Conservation (phyloP, 2,113 vertebrate genomes). For the Corythornis madagascariensis region DNA sequence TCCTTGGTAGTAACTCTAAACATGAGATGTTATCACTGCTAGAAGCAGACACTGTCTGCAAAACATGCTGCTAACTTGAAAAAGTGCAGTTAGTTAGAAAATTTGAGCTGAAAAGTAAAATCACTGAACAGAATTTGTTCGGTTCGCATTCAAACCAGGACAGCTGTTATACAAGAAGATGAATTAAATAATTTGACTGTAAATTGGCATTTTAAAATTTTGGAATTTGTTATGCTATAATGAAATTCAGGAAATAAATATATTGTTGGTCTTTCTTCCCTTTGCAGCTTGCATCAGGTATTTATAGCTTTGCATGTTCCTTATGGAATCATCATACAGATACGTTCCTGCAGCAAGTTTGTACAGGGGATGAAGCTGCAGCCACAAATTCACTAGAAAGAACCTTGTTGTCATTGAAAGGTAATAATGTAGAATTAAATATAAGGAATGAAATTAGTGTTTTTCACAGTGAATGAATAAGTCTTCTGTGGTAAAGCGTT, state of each 20-base stretch:
- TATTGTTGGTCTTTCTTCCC: slow-evolving; percentile 21
- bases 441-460: background rate
- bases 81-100: no score
- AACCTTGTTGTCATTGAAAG: slow-evolving; percentile 94
- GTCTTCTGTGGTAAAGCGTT: background rate
- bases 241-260: background rate
- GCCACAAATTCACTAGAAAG: slow-evolving; percentile 90
- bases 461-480: background rate
- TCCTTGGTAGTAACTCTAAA: no score
- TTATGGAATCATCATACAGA: slow-evolving; percentile 98
- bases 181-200: background rate
- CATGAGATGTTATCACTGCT: no score
- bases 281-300: slow-evolving; percentile 91
- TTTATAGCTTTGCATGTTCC: slow-evolving; percentile 95
- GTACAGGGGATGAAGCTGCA: slow-evolving; percentile 79
- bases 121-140: no score
- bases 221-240: background rate
- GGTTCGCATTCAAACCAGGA: no score
- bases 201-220: background rate
- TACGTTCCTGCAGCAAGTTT: slow-evolving; percentile 91
- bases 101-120: no score
- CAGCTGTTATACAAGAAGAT: background rate
- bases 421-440: slow-evolving; percentile 67
- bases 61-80: no score
- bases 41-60: no score